These are phyloP conservation scores for Carcharodon carcharias DNA, from an alignment of 2,797 vertebrate species.

Conservation along the genomic window DNA sequence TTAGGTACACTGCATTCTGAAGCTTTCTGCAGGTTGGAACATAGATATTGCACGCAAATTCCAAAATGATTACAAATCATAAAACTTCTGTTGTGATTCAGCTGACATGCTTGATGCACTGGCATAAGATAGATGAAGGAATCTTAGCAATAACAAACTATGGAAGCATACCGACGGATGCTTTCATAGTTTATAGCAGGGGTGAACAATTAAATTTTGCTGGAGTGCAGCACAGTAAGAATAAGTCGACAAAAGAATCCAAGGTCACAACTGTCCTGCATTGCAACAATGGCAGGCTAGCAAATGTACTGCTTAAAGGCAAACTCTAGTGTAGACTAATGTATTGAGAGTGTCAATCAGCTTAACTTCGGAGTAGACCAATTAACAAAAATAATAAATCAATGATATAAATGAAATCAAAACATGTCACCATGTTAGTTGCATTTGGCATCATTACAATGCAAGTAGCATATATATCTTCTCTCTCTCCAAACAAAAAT, in stretches of 20 bases:
- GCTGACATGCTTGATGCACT: neutral
- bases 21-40: neutral
- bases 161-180: neutral
- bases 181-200: neutral
- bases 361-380: neutral
- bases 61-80: neutral
- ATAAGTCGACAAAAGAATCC: neutral
- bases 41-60: neutral
- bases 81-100: neutral
- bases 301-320: neutral
- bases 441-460: neutral
- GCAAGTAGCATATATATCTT: neutral
- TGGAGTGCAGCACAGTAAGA: neutral
- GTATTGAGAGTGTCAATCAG: neutral
- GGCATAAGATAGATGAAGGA: neutral
- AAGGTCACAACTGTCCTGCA: neutral
- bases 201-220: neutral
- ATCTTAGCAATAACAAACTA: neutral
- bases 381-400: neutral
- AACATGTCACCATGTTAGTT: neutral
- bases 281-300: neutral
- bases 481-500: neutral
- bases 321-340: neutral
- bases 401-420: neutral
- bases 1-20: neutral